Evolutionary conservation across 2,888 invertebrate genomes (phyloP).

Genomic region (Heliconius cydno): DNA sequence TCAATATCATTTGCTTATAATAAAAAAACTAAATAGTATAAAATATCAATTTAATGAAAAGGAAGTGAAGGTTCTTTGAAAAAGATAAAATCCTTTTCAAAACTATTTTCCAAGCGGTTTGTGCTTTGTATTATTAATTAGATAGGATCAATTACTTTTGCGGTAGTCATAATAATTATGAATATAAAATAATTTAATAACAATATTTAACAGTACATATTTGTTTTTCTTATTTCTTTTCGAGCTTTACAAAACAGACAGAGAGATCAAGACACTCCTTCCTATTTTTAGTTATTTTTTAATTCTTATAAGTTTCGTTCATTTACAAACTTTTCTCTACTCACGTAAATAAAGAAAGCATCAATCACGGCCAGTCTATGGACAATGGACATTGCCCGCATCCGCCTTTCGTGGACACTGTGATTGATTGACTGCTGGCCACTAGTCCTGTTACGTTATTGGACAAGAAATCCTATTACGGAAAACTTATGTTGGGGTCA

Average conservation of each 20-base stretch:
- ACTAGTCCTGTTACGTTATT: constrained; percentile 8
- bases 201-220: not conserved
- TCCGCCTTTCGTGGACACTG: constrained; percentile 35
- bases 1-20: not conserved
- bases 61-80: not conserved
- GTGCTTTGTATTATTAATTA: not conserved
- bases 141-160: constrained; percentile 3
- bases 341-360: constrained; percentile 27
- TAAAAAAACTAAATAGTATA: not conserved
- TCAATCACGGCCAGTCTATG: constrained; percentile 27
- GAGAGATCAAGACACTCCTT: not conserved
- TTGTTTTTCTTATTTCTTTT: not conserved
- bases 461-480: constrained; percentile 8
- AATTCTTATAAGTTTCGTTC: not conserved
- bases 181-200: not conserved
- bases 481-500: constrained; percentile 19
- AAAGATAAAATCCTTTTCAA: not conserved
- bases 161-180: not conserved
- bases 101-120: not conserved
- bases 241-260: not conserved
- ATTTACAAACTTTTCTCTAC: constrained; percentile 2
- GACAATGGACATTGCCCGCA: constrained; percentile 33
- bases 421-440: constrained; percentile 32
- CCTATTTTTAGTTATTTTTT: too few relatives aligned
- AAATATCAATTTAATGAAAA: not conserved